Conservation (phyloP, 2,888 invertebrate genomes). For the Mantis religiosa region DNA sequence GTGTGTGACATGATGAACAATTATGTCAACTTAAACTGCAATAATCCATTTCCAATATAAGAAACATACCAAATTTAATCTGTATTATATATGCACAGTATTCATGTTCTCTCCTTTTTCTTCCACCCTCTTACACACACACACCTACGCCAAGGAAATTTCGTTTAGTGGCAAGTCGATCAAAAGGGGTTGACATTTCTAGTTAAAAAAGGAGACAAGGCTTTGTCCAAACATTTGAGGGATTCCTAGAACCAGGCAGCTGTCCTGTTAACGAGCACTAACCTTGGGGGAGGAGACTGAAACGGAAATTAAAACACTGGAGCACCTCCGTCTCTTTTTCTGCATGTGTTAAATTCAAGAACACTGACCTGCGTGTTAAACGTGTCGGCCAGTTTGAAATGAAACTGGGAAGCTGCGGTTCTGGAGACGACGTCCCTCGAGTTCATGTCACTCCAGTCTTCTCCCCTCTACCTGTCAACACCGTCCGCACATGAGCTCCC, state of each 20-base stretch:
- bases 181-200: not conserved
- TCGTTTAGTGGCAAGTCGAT: not conserved
- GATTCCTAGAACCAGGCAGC: not conserved
- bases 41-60: too few relatives aligned
- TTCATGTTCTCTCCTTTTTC: too few relatives aligned
- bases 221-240: not conserved
- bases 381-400: conserved; percentile 14
- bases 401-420: conserved; percentile 17
- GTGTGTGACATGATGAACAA: too few relatives aligned
- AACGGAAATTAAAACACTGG: conserved; percentile 3
- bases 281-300: not conserved
- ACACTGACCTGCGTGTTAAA: conserved; percentile 11
- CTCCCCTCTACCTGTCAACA: conserved; percentile 7
- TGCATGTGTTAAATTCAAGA: conserved; percentile 6
- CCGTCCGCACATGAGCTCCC: not conserved
- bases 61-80: too few relatives aligned
- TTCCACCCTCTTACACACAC: not conserved
- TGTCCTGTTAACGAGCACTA: not conserved
- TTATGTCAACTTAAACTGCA: too few relatives aligned
- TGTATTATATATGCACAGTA: too few relatives aligned
- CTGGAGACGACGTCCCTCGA: conserved; percentile 16
- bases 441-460: conserved; percentile 1
- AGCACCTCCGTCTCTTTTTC: not conserved
- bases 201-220: not conserved
- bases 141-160: not conserved